phyloP scores from a whole-genome alignment of 1,140 invertebrate species.

The Periplaneta americana region DNA sequence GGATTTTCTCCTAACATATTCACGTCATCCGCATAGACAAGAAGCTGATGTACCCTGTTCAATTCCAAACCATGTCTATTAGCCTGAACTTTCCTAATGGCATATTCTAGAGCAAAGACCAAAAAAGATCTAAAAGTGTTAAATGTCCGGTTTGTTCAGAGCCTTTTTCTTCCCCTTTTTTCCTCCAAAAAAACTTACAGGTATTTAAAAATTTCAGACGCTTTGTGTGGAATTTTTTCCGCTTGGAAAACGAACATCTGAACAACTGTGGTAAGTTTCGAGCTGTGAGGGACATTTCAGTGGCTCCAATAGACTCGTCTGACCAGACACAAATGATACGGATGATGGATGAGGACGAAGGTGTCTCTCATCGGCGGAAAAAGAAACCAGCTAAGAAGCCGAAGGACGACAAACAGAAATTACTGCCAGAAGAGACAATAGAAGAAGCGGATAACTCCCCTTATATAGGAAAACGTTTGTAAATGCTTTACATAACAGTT shows the following conservation, averaged over 20 bases:
- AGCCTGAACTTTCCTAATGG: no score
- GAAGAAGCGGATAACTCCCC: background rate
- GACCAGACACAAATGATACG: slow-evolving; percentile 87
- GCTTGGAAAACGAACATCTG: slow-evolving; percentile 98
- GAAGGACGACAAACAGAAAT: background rate
- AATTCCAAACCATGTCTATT: no score
- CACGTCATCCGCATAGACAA: no score
- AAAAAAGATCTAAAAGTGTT: no score
- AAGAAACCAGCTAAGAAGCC: slow-evolving; percentile 22
- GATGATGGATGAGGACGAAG: slow-evolving; percentile 95
- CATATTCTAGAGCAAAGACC: no score
- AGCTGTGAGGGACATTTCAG: slow-evolving; percentile 96
- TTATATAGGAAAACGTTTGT: background rate
- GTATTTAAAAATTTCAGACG: no score
- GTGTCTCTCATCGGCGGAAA: slow-evolving; percentile 53
- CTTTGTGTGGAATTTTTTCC: slow-evolving; percentile 99
- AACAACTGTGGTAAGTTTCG: slow-evolving; percentile 99
- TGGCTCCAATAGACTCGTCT: slow-evolving; percentile 91
- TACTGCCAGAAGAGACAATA: background rate
- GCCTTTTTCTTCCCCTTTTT: no score
- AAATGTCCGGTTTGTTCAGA: no score
- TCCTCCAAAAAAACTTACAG: no score
- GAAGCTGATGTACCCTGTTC: no score
- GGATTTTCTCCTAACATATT: no score
- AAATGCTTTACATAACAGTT: background rate